Evolutionary conservation across 2,113 vertebrate genomes (phyloP), one percentile per base, ranked within the genome.

Genomic region (Actinemys pallida): DNA sequence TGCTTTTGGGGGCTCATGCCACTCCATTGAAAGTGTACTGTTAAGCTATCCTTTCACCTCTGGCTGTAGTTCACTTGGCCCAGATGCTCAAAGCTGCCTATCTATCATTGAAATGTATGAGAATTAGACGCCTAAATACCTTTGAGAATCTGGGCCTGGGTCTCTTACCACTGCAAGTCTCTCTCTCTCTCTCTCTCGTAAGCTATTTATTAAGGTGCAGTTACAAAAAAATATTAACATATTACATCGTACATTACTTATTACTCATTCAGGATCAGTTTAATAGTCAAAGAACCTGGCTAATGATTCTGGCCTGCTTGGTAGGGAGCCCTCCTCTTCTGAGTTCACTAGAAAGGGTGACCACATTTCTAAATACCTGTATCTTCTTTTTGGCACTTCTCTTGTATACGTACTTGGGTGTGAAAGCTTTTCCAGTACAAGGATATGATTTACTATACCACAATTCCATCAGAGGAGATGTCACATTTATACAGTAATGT

Each of bases 11-110:
- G 85, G 62, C 95, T 92, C 39, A 19, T 12, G 87, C 5, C 16
- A 14, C n/a, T 84, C 20, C 0, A 1, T 57, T 59, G 57, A 53
- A 4, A 19, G 85, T 42, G 83, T n/a, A 92, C 79, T 84, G 76
- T 53, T 83, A 89, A 90, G 72, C 91, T 78, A 54, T 56, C 72
- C 56, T 82, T 49, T 97, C 95, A 95, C 94, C 87, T 78, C 89
- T 93, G 89, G 92, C 87, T 92, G 81, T 75, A 83, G 94, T 92
- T 95, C 89, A 93, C 20, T 39, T 16, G 29, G 59, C 29, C 13
- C 27, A 14, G 29, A 62, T 62, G 29, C 13, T 4, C 59, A 29
- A 35, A 62, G 59, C 59, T 16, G 59, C 13, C 29, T 35, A 62
- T 31, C 59, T 35, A 29, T 29, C 57, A 62, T 6, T 65, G 62